Percentiles rank a stretch among this genome's conserved stretches.
phyloP scores from a whole-genome alignment of 2,797 vertebrate genomes.

The Darevskia mixta region DNA sequence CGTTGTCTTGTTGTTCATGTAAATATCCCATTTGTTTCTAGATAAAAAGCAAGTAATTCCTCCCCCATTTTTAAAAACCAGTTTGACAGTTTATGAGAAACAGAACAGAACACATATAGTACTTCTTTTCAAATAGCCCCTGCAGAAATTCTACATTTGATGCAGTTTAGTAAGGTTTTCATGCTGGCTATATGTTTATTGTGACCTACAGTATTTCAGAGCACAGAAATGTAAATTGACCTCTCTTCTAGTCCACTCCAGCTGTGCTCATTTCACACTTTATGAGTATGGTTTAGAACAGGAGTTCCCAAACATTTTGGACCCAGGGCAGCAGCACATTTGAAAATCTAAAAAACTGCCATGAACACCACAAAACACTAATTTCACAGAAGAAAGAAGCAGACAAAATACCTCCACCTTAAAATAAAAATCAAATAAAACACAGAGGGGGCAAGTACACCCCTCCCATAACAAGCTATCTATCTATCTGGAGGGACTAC shows the following conservation, averaged over 20 bases:
- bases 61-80: neutral
- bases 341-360: too few species aligned
- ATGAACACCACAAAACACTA: too few species aligned
- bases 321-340: too few species aligned
- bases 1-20: neutral
- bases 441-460: too few species aligned
- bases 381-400: too few species aligned
- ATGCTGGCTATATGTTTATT: neutral
- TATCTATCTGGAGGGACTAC: too few species aligned
- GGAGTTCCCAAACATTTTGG: too few species aligned
- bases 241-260: neutral
- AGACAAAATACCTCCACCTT: too few species aligned
- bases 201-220: neutral
- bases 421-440: too few species aligned
- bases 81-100: neutral
- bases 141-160: neutral
- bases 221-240: neutral
- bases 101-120: neutral
- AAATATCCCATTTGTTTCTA: neutral
- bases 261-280: neutral
- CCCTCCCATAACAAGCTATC: too few species aligned
- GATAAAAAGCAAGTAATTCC: too few species aligned
- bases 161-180: neutral
- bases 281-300: neutral
- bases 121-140: neutral